Conservation (phyloP, 2,797 vertebrate species). For the Gallinago nigripennis region DNA sequence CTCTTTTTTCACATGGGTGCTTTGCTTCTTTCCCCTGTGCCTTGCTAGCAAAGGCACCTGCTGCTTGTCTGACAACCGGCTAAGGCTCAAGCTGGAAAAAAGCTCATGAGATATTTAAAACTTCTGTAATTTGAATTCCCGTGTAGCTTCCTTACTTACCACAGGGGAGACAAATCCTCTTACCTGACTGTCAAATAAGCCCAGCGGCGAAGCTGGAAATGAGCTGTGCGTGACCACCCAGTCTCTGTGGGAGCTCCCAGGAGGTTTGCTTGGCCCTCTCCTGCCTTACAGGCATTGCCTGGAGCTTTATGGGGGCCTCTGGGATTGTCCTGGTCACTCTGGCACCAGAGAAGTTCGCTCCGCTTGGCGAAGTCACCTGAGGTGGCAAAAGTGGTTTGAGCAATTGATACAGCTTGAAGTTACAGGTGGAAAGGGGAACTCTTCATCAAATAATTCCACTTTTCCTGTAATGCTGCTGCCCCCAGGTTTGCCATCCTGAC, state of each 20-base stretch:
- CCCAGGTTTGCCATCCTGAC: neutral
- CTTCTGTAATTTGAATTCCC: neutral
- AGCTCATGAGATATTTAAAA: neutral
- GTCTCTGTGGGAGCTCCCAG: fast-evolving
- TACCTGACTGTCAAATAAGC: neutral
- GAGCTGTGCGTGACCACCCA: fast-evolving
- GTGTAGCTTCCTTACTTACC: neutral
- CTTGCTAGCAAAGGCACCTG: neutral
- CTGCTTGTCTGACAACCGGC: neutral
- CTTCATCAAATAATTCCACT: neutral
- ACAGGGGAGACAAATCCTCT: slow-evolving; percentile 5
- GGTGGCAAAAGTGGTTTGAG: neutral
- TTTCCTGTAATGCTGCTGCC: neutral
- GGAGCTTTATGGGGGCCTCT: neutral
- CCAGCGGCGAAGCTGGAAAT: neutral
- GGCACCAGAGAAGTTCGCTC: fast-evolving
- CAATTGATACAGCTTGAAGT: neutral
- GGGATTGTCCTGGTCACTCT: neutral
- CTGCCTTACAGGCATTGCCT: neutral
- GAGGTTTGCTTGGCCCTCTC: neutral
- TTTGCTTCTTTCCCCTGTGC: neutral
- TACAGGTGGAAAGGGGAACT: neutral
- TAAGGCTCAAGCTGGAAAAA: neutral
- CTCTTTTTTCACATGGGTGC: neutral
- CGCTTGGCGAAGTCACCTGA: neutral